These are phyloP conservation scores for Brachionus rotundiformis DNA, from an alignment of 1,140 invertebrate genomes.

Conservation along the genomic window DNA sequence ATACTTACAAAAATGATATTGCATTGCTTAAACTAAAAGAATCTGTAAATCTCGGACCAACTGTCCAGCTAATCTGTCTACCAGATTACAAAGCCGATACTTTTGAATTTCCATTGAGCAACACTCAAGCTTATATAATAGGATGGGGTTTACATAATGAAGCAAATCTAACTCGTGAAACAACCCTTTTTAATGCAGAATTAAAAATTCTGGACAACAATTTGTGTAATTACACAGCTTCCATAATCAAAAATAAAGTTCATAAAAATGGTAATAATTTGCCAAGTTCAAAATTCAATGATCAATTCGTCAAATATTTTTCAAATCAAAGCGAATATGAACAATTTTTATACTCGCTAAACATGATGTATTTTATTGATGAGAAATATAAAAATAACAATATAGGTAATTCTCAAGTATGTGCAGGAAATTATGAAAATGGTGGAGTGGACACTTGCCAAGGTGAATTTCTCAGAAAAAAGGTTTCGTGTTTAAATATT, in stretches of 20 bases:
- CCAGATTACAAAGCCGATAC: not conserved
- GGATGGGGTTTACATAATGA: not conserved
- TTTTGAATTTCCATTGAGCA: not conserved
- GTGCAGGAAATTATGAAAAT: not conserved
- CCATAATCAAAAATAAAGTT: not conserved
- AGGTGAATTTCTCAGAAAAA: too few species aligned
- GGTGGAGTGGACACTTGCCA: not conserved
- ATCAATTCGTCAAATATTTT: not conserved
- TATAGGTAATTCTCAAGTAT: conserved; percentile 9
- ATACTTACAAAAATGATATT: conserved; percentile 19
- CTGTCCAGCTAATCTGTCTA: conserved; percentile 13
- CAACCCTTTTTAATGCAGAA: not conserved
- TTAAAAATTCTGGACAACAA: not conserved
- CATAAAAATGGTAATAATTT: not conserved
- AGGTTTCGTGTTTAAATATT: too few species aligned
- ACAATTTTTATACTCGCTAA: not conserved
- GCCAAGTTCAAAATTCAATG: not conserved
- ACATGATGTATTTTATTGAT: not conserved
- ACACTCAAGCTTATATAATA: not conserved
- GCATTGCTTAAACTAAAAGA: not conserved
- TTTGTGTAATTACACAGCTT: conserved; percentile 18
- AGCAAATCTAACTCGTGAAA: too few species aligned
- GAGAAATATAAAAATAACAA: not conserved
- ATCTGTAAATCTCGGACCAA: not conserved
- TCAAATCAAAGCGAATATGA: not conserved